Evolutionary conservation across 1,140 invertebrate species (phyloP), one percentile per base, ranked within the genome.

Genomic region (Euschistus heros): DNA sequence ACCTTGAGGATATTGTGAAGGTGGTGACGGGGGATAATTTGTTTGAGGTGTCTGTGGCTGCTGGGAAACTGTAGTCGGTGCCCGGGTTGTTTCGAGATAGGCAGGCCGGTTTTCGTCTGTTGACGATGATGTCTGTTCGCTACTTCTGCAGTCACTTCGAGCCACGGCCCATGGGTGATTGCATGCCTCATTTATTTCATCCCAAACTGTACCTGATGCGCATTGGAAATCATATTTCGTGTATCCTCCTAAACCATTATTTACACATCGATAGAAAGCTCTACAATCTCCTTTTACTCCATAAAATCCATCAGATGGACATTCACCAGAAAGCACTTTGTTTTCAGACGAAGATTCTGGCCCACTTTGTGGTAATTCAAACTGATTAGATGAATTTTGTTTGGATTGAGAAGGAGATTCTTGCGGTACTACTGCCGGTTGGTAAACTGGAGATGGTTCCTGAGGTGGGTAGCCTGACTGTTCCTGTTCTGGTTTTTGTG

Each of bases 261-360:
- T 78, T 2, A 84, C 82, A 72, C 85, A 87, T 62, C 85, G 77
- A 70, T 84, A 86, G 71, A 87, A 88, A 69, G 81, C 83, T 63
- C 78, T 76, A 68, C 86, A 88, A 68, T 86, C 77, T 17, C 77
- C 76, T 33, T 75, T 71, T 70, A 85, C 78, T 10, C 78, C 77
- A 67, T 81, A 74, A 71, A 84, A 86, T 44, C 80, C 80, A 72
- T 80, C 80, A 27, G 65, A 46, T 14, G 27, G 20, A 65, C 71
- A 73, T 55, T 66, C 37, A 2, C 30, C 50, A n/a, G 47, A 60
- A 17, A 22, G 42, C 17, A 30, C 52, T 24, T 57, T 57, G 13
- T 26, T 24, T 24, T 15, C 24, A 24, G 18, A 22, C 76, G 67
- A 81, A 74, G 71, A 84, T 86, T 54, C 80, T 80, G 57, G 37